These are phyloP conservation scores for Andrena cerasifolii DNA, from an alignment of 1,140 invertebrate species.

Conservation along the genomic window DNA sequence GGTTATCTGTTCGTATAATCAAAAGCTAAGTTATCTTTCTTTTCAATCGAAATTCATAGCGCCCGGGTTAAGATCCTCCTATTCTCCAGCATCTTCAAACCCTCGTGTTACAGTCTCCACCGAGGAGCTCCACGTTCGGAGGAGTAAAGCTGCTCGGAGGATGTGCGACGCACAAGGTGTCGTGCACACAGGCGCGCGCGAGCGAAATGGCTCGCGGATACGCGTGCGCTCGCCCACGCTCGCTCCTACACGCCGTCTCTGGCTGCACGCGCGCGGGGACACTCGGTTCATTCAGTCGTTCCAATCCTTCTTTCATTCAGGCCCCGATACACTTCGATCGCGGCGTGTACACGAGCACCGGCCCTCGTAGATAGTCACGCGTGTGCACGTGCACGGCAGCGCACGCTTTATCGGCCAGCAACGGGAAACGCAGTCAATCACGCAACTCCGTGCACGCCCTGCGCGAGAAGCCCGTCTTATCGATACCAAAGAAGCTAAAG, in stretches of 20 bases:
- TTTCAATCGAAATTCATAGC: too few relatives aligned
- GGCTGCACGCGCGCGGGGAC: slow-evolving; percentile 41
- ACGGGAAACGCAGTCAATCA: background rate
- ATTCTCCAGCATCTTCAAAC: too few relatives aligned
- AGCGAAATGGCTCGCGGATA: slow-evolving; percentile 9
- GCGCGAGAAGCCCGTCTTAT: too few relatives aligned
- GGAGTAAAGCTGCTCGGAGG: background rate
- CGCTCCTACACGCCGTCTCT: slow-evolving; percentile 57
- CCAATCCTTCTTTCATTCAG: slow-evolving; percentile 66
- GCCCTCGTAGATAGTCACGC: slow-evolving; percentile 14
- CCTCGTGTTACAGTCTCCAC: too few relatives aligned
- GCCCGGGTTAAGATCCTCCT: too few relatives aligned
- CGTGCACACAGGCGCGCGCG: background rate
- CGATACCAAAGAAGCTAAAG: too few relatives aligned
- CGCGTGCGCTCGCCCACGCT: slow-evolving; percentile 62
- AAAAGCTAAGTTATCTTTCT: too few relatives aligned
- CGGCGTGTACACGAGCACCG: slow-evolving; percentile 14
- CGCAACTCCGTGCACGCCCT: too few relatives aligned
- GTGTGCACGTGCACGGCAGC: slow-evolving; percentile 10
- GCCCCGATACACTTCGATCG: slow-evolving; percentile 59
- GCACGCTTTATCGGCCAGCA: background rate
- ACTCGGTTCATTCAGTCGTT: slow-evolving; percentile 66
- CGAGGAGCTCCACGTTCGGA: background rate
- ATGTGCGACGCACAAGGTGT: background rate
- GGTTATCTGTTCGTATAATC: too few relatives aligned